Conservation (phyloP, 2,888 invertebrate species). For the Nemapogon koenigi region DNA sequence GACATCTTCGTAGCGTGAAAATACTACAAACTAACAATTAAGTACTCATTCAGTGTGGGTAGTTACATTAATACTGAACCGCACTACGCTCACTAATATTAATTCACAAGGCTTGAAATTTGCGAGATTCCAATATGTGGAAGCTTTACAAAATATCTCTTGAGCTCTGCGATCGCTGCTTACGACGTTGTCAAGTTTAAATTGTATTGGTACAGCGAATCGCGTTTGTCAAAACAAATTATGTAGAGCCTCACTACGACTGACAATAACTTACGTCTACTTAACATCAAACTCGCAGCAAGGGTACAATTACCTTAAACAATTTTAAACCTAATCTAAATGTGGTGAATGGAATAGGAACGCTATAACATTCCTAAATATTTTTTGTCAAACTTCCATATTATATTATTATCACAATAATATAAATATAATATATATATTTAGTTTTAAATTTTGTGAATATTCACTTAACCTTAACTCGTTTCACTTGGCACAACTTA, state of each 20-base stretch:
- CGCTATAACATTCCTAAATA: constrained; percentile 34
- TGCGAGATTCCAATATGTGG: constrained; percentile 58
- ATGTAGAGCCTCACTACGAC: no score
- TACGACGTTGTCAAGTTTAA: no score
- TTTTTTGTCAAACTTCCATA: constrained; percentile 58
- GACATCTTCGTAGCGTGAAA: neutral
- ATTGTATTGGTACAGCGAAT: no score
- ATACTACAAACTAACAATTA: neutral
- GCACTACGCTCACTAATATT: constrained; percentile 10
- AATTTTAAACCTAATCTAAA: constrained; percentile 30
- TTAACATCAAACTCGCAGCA: no score
- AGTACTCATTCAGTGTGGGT: neutral
- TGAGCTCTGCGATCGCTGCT: no score
- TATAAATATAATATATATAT: constrained; percentile 43
- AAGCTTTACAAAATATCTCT: constrained; percentile 40
- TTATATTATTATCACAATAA: constrained; percentile 61
- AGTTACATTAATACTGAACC: constrained; percentile 14
- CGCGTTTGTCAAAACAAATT: no score
- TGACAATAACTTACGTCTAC: no score
- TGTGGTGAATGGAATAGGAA: constrained; percentile 36
- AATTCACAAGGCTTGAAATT: constrained; percentile 14
- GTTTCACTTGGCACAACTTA: constrained; percentile 63
- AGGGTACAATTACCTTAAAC: no score
- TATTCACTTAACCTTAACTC: constrained; percentile 60
- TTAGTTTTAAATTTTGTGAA: constrained; percentile 60